Evolutionary conservation across 2,113 vertebrate genomes (phyloP).

Genomic region (Panthera uncia): DNA sequence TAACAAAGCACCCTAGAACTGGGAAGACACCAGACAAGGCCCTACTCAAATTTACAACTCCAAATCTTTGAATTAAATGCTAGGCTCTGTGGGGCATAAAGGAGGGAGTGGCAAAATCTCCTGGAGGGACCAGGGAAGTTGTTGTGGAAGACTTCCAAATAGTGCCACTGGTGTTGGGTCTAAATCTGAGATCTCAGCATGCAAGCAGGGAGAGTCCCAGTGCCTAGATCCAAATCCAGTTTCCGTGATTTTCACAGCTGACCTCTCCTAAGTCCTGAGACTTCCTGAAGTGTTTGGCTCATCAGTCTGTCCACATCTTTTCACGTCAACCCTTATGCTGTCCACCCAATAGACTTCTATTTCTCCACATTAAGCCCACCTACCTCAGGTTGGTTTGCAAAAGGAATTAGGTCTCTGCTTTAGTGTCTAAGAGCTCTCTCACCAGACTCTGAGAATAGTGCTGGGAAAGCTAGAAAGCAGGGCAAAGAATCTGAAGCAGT

Average conservation of each 20-base stretch:
- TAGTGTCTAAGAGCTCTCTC: not conserved
- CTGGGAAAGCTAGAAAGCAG: not conserved
- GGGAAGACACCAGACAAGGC: not conserved
- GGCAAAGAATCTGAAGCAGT: not conserved
- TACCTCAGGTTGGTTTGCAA: not conserved
- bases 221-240: not conserved
- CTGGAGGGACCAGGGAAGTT: not conserved
- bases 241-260: not conserved
- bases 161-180: fast-evolving
- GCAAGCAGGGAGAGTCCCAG: not conserved
- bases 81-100: not conserved
- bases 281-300: not conserved
- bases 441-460: not conserved
- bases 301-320: not conserved
- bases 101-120: not conserved
- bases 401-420: not conserved
- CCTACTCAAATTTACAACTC: not conserved
- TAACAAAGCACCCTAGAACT: not conserved
- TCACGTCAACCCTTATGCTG: not conserved
- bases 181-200: not conserved
- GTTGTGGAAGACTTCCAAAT: not conserved
- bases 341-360: not conserved
- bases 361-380: not conserved
- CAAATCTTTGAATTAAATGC: not conserved
- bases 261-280: not conserved